Percentiles rank a stretch among this genome's conserved stretches.
Conservation (phyloP, 1,140 invertebrate genomes). For the Microvelia longipes region DNA sequence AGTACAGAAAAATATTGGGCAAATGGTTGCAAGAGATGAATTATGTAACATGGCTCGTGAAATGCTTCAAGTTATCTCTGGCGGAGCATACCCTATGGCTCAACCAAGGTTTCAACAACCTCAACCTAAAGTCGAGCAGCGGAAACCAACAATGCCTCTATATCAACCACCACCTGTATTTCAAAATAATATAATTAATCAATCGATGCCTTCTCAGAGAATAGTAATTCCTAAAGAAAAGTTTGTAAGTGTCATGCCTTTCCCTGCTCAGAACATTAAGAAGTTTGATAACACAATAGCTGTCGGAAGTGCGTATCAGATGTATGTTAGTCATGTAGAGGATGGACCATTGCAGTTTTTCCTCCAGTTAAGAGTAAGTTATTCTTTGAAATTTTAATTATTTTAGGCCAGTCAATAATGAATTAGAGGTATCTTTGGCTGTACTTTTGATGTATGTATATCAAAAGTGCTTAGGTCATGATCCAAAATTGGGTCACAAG, state of each 20-base stretch:
- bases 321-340: conserved; percentile 53
- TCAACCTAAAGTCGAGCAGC: background rate
- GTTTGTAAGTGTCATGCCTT: background rate
- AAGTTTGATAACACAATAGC: conserved; percentile 31
- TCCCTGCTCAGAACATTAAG: background rate
- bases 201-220: background rate
- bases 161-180: background rate
- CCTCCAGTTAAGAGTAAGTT: conserved; percentile 41
- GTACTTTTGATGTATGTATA: too few species aligned
- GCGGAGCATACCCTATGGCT: background rate
- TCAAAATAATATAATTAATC: background rate
- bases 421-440: too few species aligned
- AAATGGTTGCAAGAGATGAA: background rate
- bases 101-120: background rate
- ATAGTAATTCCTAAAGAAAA: background rate
- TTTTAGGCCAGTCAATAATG: too few species aligned
- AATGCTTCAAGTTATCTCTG: background rate
- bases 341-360: conserved; percentile 59
- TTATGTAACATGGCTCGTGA: background rate
- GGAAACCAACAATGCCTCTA: background rate
- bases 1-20: background rate
- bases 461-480: too few species aligned
- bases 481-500: too few species aligned
- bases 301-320: conserved; percentile 43
- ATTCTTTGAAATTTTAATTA: too few species aligned